Evolutionary conservation across 2,888 invertebrate genomes (phyloP).

Genomic region (Koerneria pararmatus): DNA sequence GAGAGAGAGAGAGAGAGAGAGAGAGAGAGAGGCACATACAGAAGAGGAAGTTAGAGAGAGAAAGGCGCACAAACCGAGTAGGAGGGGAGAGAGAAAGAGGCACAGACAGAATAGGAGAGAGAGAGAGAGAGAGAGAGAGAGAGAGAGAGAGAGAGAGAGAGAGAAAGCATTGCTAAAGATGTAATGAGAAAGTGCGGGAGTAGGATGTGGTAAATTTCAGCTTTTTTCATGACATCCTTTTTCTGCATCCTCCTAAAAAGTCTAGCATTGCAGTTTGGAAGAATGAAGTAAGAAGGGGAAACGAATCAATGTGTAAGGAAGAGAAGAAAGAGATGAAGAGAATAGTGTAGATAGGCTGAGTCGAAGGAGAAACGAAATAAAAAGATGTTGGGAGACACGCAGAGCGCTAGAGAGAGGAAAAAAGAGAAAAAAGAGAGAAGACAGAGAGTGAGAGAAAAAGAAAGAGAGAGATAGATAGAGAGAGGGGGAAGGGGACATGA

Average conservation of each 20-base stretch:
- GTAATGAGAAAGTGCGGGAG: background rate
- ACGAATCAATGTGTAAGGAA: background rate
- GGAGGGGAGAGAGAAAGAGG: slow-evolving; percentile 8
- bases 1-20: background rate
- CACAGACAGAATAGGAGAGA: background rate
- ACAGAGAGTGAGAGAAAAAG: background rate
- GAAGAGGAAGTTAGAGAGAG: background rate
- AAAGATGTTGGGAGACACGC: background rate
- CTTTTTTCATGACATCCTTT: background rate
- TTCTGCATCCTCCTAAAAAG: background rate
- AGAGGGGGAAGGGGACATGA: no score
- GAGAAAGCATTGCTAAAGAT: slow-evolving; percentile 7
- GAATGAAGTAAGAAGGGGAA: background rate
- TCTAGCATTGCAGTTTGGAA: background rate
- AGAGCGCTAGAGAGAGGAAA: background rate
- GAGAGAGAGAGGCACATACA: background rate
- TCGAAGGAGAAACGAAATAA: background rate
- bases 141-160: background rate
- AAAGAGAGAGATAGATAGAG: no score
- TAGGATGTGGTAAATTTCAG: background rate
- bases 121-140: background rate
- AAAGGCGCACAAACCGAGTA: background rate
- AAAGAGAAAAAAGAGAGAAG: background rate
- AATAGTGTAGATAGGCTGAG: background rate
- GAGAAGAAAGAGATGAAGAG: background rate